Percentiles rank a stretch among this genome's conserved stretches.
Evolutionary conservation across 2,797 vertebrate genomes (phyloP).

Genomic region (Microctenopoma lineatum): DNA sequence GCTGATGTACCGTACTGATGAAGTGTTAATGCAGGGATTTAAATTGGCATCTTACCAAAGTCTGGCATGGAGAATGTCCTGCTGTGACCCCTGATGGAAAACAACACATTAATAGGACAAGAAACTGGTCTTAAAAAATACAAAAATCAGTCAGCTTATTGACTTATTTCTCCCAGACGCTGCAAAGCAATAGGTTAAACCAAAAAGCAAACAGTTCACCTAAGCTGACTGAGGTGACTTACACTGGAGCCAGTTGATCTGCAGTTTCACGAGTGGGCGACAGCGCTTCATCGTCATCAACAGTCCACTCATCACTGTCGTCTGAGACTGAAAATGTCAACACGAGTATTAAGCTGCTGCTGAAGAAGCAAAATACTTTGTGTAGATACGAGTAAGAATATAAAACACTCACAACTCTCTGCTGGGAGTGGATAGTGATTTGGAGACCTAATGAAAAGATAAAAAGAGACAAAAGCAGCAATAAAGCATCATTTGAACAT

Average conservation of each 20-base stretch:
- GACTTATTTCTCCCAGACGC: not conserved
- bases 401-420: constrained; percentile 79
- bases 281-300: constrained; percentile 74
- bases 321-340: constrained; percentile 75
- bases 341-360: constrained; percentile 19
- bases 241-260: constrained; percentile 50
- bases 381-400: not conserved
- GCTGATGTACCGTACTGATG: no score
- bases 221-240: constrained; percentile 19
- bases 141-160: not conserved
- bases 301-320: constrained; percentile 84
- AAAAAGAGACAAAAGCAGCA: not conserved
- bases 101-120: constrained; percentile 2
- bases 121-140: not conserved
- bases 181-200: not conserved
- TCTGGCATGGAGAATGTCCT: constrained; percentile 71
- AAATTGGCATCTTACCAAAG: constrained; percentile 63
- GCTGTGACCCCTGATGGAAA: constrained; percentile 60
- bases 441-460: constrained; percentile 58
- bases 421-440: constrained; percentile 57
- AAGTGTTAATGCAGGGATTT: no score
- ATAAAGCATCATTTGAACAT: not conserved
- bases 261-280: constrained; percentile 34
- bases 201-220: not conserved
- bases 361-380: not conserved